Evolutionary conservation across 2,888 invertebrate species (phyloP).

Genomic region (Ctenicera cuprea): DNA sequence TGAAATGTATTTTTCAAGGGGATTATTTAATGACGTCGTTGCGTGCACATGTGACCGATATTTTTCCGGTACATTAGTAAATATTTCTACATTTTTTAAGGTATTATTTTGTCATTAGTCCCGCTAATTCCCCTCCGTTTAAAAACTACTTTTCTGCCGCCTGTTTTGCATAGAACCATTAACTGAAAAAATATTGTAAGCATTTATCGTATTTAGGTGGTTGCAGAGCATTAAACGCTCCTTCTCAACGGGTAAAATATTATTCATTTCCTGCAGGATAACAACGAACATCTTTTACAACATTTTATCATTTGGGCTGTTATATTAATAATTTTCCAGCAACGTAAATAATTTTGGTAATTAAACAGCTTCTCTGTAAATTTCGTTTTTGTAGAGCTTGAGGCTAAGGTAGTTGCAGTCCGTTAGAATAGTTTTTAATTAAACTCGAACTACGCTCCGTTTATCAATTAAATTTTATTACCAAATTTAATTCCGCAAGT

Average conservation of each 20-base stretch:
- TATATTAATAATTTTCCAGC: conserved; percentile 29
- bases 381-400: background rate
- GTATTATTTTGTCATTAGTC: conserved; percentile 50
- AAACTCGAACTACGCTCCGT: background rate
- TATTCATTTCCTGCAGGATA: conserved; percentile 17
- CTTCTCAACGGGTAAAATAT: conserved; percentile 31
- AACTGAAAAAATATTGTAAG: conserved; percentile 47
- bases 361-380: conserved; percentile 14
- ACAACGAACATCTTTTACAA: background rate
- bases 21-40: conserved; percentile 44
- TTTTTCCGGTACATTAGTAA: conserved; percentile 41
- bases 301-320: background rate
- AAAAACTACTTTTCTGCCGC: conserved; percentile 48
- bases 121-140: conserved; percentile 46
- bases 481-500: conserved; percentile 26
- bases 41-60: conserved; percentile 46
- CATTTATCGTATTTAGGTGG: conserved; percentile 41
- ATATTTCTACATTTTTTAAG: conserved; percentile 48
- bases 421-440: conserved; percentile 33
- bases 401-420: background rate
- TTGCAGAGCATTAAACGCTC: conserved; percentile 37
- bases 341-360: conserved; percentile 30
- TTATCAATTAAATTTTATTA: conserved; percentile 36
- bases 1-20: conserved; percentile 2
- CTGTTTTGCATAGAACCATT: conserved; percentile 43